phyloP scores from a whole-genome alignment of 2,113 vertebrate species.

The Bostrychus sinensis region DNA sequence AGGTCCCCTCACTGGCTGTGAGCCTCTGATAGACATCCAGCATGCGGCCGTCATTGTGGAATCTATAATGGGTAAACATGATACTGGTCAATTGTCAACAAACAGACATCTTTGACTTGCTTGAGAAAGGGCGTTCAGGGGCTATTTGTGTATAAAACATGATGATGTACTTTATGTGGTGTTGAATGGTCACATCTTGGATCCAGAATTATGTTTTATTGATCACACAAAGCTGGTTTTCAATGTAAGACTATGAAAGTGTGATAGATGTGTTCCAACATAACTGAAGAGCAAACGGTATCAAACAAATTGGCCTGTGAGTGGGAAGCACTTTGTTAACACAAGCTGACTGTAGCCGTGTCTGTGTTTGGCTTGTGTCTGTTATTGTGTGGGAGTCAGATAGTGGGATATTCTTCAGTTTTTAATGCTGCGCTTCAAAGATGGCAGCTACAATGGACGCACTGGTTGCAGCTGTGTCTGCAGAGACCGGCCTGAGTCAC shows the following conservation, averaged over 20 bases:
- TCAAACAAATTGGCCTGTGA: constrained; percentile 68
- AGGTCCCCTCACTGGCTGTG: constrained; percentile 80
- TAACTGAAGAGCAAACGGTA: constrained; percentile 60
- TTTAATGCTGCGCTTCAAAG: constrained; percentile 70
- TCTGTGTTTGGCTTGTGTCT: constrained; percentile 56
- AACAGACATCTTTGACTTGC: neutral
- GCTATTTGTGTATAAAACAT: constrained; percentile 18
- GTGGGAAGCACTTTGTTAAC: constrained; percentile 68
- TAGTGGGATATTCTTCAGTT: constrained; percentile 58
- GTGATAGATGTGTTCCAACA: constrained; percentile 53
- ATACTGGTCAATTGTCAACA: neutral
- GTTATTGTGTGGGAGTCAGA: constrained; percentile 68
- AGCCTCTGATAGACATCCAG: constrained; percentile 85
- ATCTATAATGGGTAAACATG: constrained; percentile 69
- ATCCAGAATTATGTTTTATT: constrained; percentile 33
- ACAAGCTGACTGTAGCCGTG: constrained; percentile 42
- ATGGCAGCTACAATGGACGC: constrained; percentile 49
- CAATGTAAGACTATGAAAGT: constrained; percentile 33
- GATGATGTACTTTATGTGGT: constrained; percentile 22
- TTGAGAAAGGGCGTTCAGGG: constrained; percentile 5
- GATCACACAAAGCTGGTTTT: constrained; percentile 49
- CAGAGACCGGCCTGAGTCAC: constrained; percentile 70
- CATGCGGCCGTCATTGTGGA: constrained; percentile 85
- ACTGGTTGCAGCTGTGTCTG: constrained; percentile 63
- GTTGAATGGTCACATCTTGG: neutral